phyloP scores from a whole-genome alignment of 2,888 invertebrate genomes.

The Apoda limacodes region DNA sequence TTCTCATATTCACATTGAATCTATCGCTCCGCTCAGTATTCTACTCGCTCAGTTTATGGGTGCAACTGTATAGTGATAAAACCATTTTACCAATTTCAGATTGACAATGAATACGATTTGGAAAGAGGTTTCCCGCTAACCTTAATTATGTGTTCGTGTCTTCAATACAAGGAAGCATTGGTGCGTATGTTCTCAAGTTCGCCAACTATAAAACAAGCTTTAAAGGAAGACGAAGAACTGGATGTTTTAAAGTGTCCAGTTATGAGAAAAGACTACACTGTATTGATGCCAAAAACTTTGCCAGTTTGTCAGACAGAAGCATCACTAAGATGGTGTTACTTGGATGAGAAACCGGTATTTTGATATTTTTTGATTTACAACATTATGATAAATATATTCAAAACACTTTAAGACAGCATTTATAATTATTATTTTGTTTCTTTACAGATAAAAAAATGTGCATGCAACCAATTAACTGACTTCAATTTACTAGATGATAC shows the following conservation, averaged over 20 bases:
- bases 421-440: constrained; percentile 1
- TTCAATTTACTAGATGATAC: constrained; percentile 47
- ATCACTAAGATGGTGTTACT: constrained; percentile 43
- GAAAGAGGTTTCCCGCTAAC: constrained; percentile 55
- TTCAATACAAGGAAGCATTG: constrained; percentile 38
- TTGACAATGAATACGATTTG: no score
- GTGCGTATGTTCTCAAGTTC: constrained; percentile 36
- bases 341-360: constrained; percentile 45
- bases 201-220: constrained; percentile 30
- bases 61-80: no score
- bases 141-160: constrained; percentile 41
- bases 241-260: constrained; percentile 38
- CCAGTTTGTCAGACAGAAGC: constrained; percentile 39
- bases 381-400: not conserved
- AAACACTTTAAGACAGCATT: not conserved
- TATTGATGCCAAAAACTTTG: constrained; percentile 44
- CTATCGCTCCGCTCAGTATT: not conserved
- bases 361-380: not conserved
- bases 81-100: no score
- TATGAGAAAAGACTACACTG: constrained; percentile 41
- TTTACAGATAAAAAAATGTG: constrained; percentile 55
- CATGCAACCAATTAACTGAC: constrained; percentile 53
- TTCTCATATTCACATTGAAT: not conserved
- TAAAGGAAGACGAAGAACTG: constrained; percentile 30
- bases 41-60: no score